Percentiles rank a stretch among this genome's conserved stretches.
Conservation (phyloP, 1,140 invertebrate genomes). For the silkworm (Bombyx mori) region DNA sequence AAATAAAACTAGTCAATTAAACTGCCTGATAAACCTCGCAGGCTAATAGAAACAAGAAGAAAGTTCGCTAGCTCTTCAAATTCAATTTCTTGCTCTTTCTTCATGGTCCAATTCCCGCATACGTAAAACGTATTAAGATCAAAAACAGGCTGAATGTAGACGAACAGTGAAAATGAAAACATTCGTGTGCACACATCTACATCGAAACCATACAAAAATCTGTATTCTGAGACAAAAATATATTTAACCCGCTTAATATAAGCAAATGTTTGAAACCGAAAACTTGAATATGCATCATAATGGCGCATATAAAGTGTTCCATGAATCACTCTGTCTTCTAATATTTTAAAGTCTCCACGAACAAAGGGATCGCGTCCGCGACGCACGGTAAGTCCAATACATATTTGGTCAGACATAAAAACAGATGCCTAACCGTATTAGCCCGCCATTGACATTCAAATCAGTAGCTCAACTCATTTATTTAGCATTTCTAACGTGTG, state of each 20-base stretch:
- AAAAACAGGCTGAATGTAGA: no score
- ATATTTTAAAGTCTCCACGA: conserved; percentile 5
- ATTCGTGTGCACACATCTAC: not conserved
- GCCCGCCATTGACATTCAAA: conserved; percentile 56
- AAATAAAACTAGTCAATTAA: no score
- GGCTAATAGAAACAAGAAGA: no score
- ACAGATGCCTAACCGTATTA: conserved; percentile 48
- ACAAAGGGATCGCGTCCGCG: conserved; percentile 10
- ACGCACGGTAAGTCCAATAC: conserved; percentile 14
- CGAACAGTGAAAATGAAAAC: not conserved
- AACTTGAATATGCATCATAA: conserved; percentile 7
- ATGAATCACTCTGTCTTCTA: conserved; percentile 12
- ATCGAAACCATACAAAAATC: not conserved
- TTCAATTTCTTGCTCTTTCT: no score
- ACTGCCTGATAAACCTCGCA: no score
- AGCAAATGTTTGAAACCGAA: conserved; percentile 1
- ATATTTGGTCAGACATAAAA: conserved; percentile 60
- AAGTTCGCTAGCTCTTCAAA: no score
- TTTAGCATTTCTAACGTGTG: conserved; percentile 56
- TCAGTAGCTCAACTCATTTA: conserved; percentile 59
- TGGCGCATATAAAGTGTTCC: conserved; percentile 1
- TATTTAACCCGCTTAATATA: not conserved
- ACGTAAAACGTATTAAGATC: no score
- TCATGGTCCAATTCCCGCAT: no score
- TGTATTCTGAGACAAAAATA: not conserved